Evolutionary conservation across 2,113 vertebrate species (phyloP), one percentile per base, ranked within the genome.

Genomic region (Strix aluco): DNA sequence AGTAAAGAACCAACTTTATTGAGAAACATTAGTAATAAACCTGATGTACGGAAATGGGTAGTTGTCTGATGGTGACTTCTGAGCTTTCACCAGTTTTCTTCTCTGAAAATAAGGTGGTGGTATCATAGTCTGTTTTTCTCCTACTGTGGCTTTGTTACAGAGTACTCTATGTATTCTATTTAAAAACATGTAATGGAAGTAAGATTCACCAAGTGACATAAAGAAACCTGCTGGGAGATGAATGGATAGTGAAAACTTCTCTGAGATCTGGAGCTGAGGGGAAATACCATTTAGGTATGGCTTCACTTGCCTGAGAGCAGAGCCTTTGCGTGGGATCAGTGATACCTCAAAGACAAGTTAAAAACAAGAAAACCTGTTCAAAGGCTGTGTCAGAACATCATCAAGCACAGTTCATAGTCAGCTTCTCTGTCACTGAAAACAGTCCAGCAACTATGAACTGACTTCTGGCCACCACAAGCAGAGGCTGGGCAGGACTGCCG

Each of bases 401-500:
- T 70, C 26, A 36, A 34, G 29, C 13, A 11, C 40, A 9, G 42
- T 38, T 72, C 0, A 1, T 9, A 11, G 25, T n/a, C 25, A 17
- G 18, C 9, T 34, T 11, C 65, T 82, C 51, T 70, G 61, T 79
- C 30, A 9, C 51, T 23, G 18, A 5, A 61, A 34, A 7, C 40
- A 51, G 32, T 36, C 71, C 32, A 47, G 72, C 36, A 8, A 47
- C 46, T 47, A 47, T 47, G 46, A 21, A 0, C 40, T 58, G 62
- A 19, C 2, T 3, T 11, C 4, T 61, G 81, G 57, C 22, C 42
- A 4, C 30, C 2, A 5, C 0, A 6, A 67, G 40, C 66, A 13
- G 57, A 19, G 36, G 34, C 2, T 0, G 7, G 46, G 49, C 67
- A 61, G 65, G 10, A 17, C 5, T 0, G 67, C 54, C 1, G 4